Base-by-base conservation (phyloP, 1,140 invertebrate species). In the Drosophila leontia region DNA sequence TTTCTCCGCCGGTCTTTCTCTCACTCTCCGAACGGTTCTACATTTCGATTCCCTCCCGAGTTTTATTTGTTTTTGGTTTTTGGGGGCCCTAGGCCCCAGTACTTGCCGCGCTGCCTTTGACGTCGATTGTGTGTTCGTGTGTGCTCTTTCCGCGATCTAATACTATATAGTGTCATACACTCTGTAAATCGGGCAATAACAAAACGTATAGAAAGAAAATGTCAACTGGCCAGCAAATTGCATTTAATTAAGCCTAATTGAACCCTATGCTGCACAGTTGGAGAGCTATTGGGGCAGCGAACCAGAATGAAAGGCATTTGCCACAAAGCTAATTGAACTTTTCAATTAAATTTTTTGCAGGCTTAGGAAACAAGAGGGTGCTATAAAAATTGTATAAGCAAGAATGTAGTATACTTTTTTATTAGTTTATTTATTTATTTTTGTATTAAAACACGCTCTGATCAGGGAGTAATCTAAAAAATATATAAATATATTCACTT, bases 161-260 rank as follows among this genome's bases (percentile, higher is more conserved):
- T 50, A 51, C 26, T 44, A 45, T 12, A 50, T 41, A 51, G 58
- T 79, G 61, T 55, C 59, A 34, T n/a, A 35, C 23, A 12, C 37
- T 37, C 13, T 59, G 68, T 59, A 60, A 60, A 72, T 60, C 69
- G 9, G 51, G 51, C 51, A 55, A 37, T 44, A 19, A 17, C 17
- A 44, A 11, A 48, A 39, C 58, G 32, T 1, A 8, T 29, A 9
- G 47, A 15, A 15, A 13, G 65, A 68, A 71, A 39, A 61, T 45
- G 23, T 57, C 58, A 64, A 55, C 50, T 60, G 37, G 39, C 42
- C 60, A 58, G 65, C 77, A 83, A 87, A 84, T 84, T 87, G 72
- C 74, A 81, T 63, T 87, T 87, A 90, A 87, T 87, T 87, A 87
- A 90, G 69, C 65, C 47, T 84, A 90, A 87, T 87, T 87, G 81